Percentiles rank a stretch among this genome's conserved stretches.
Conservation (phyloP, 1,140 invertebrate genomes). For the Myzus persicae region DNA sequence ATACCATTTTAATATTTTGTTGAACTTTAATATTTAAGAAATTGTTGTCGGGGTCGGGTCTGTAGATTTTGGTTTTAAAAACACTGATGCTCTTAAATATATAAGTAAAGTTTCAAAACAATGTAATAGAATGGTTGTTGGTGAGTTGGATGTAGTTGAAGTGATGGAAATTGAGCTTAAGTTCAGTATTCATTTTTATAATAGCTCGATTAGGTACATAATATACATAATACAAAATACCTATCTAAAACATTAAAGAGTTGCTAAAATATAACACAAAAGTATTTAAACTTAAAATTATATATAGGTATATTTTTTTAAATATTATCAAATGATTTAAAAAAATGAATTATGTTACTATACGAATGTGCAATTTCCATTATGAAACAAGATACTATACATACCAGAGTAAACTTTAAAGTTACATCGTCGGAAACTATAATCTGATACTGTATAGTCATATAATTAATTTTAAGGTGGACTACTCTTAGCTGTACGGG, state of each 20-base stretch:
- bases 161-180: neutral
- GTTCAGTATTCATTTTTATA: neutral
- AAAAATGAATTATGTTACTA: neutral
- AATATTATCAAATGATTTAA: neutral
- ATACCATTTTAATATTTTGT: neutral
- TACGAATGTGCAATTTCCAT: neutral
- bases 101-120: neutral
- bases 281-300: neutral
- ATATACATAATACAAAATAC: neutral
- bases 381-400: neutral
- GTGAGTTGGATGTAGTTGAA: neutral
- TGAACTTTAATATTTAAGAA: neutral
- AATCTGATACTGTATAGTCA: neutral
- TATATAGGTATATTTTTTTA: neutral
- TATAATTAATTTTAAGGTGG: neutral
- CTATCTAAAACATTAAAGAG: neutral
- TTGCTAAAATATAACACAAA: neutral
- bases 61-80: slow-evolving; percentile 8
- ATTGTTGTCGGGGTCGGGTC: neutral
- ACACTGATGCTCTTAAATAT: neutral
- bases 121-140: neutral
- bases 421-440: neutral
- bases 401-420: neutral
- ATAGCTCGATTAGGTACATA: neutral
- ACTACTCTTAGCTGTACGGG: neutral